phyloP scores from a whole-genome alignment of 2,113 vertebrate genomes.

The Gorsachius goisagi region DNA sequence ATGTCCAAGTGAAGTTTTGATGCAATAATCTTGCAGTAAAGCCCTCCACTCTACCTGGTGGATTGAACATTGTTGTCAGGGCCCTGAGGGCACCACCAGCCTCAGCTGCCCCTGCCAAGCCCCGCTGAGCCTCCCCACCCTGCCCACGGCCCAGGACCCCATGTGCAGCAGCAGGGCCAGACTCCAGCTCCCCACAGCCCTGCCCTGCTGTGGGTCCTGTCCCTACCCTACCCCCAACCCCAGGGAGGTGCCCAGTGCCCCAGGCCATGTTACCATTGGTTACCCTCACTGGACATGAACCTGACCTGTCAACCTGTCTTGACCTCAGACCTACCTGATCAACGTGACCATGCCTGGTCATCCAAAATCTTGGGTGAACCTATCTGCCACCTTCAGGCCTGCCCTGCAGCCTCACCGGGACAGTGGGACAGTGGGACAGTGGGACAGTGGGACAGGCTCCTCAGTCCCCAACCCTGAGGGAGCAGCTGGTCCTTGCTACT shows the following conservation, averaged over 20 bases:
- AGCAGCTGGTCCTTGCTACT: background rate
- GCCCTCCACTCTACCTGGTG: background rate
- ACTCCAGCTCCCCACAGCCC: too few relatives aligned
- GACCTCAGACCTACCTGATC: background rate
- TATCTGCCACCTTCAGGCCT: background rate
- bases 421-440: background rate
- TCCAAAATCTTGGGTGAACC: background rate
- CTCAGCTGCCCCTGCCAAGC: background rate
- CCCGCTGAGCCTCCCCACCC: fast-evolving
- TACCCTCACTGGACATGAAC: background rate
- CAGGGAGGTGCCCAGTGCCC: background rate
- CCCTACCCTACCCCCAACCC: background rate
- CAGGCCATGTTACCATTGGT: fast-evolving
- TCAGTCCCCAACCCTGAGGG: too few relatives aligned
- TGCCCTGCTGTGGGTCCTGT: background rate
- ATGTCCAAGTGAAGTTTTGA: background rate
- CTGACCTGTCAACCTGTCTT: background rate
- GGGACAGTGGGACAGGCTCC: fast-evolving
- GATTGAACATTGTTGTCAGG: background rate
- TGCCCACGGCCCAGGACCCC: background rate
- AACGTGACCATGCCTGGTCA: background rate
- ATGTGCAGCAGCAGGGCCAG: too few relatives aligned
- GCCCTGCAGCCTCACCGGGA: fast-evolving
- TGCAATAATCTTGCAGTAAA: background rate
- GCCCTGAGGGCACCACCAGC: background rate